A percentile compares a stretch with the other conserved stretches of the same genome.
Evolutionary conservation across 1,140 invertebrate genomes (phyloP).

Genomic region (Drosophila funebris): DNA sequence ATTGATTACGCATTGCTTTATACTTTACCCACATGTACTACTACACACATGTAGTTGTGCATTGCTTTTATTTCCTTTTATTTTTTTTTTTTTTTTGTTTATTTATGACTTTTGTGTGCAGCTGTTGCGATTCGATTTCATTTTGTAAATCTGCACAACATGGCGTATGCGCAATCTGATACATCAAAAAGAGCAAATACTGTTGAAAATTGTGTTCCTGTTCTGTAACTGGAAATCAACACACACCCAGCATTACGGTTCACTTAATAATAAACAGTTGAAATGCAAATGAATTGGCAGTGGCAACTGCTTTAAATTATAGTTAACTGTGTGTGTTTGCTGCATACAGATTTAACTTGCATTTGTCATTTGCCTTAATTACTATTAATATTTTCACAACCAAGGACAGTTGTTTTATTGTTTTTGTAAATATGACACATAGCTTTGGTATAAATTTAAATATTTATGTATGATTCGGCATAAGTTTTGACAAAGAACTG

Average conservation of each 20-base stretch:
- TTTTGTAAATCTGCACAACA: conserved; percentile 10
- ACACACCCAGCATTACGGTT: conserved; percentile 8
- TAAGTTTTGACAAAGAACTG: too few species aligned
- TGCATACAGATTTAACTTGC: neutral
- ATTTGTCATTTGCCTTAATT: neutral
- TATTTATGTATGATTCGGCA: too few species aligned
- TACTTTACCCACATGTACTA: neutral
- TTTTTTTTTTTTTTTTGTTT: conserved; percentile 15
- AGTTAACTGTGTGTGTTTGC: neutral
- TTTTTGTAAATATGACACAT: neutral
- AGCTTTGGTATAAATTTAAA: too few species aligned
- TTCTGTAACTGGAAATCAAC: neutral
- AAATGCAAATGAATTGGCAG: neutral
- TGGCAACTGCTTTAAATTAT: neutral
- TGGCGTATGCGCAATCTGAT: conserved; percentile 30
- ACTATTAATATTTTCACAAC: neutral
- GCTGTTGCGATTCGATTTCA: conserved; percentile 23
- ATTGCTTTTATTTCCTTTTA: conserved; percentile 13
- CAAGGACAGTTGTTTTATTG: neutral
- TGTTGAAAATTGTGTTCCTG: neutral
- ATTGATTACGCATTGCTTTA: conserved; percentile 21
- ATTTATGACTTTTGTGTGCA: conserved; percentile 20
- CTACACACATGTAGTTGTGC: neutral
- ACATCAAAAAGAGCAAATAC: conserved; percentile 1
- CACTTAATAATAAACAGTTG: neutral